These are phyloP conservation scores for Plutomurus gul DNA, from an alignment of 1,140 invertebrate species.

Conservation along the genomic window DNA sequence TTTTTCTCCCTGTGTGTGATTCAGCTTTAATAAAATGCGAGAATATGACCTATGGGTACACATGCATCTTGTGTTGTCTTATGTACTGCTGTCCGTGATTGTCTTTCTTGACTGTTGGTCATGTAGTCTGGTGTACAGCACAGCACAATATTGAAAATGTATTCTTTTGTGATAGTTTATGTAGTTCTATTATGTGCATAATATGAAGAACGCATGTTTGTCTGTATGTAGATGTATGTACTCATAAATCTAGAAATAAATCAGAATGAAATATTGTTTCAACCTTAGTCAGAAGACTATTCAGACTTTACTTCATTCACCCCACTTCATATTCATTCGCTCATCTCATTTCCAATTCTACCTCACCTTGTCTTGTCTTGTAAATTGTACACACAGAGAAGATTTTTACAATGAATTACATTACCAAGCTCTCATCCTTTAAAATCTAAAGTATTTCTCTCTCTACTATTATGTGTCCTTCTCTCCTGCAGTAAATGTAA, in stretches of 20 bases:
- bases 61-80: slow-evolving; percentile 26
- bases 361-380: background rate
- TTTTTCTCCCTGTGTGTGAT: background rate
- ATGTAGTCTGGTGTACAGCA: background rate
- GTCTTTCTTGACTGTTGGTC: background rate
- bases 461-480: background rate
- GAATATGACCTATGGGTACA: slow-evolving; percentile 33
- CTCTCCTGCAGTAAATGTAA: background rate
- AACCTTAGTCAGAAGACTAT: slow-evolving; percentile 14
- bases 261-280: slow-evolving; percentile 48
- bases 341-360: slow-evolving; percentile 30
- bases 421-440: background rate
- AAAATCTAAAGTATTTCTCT: background rate
- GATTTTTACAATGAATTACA: background rate
- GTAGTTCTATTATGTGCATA: slow-evolving; percentile 17
- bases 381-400: background rate
- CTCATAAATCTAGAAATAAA: slow-evolving; percentile 50
- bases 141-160: slow-evolving; percentile 25
- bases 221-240: slow-evolving; percentile 12
- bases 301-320: slow-evolving; percentile 20
- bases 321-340: background rate
- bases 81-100: background rate
- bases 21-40: slow-evolving; percentile 28
- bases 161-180: background rate
- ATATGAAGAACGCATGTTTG: slow-evolving; percentile 15